Evolutionary conservation across 2,113 vertebrate species (phyloP).

Genomic region (Bothrops jararaca): DNA sequence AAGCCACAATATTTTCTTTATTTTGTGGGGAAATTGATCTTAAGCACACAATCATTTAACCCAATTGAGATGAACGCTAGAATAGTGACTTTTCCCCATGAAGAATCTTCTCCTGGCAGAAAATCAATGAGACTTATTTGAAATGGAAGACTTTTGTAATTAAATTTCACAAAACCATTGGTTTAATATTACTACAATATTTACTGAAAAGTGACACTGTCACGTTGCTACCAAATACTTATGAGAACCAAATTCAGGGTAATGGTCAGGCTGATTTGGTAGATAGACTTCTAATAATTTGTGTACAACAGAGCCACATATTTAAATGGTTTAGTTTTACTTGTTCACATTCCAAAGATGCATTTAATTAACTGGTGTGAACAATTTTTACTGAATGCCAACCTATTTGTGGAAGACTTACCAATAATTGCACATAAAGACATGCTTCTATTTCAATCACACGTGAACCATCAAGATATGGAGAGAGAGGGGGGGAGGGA

Average conservation of each 20-base stretch:
- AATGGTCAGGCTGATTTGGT: not conserved
- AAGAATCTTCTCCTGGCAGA: not conserved
- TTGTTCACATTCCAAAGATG: not conserved
- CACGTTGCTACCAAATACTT: not conserved
- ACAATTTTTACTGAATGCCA: not conserved
- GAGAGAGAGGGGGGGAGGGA: too few species aligned
- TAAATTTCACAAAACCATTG: conserved; percentile 25
- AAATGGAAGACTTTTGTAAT: conserved; percentile 20
- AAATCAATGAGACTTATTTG: conserved; percentile 26
- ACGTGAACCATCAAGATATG: not conserved
- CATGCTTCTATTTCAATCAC: not conserved
- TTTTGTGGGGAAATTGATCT: conserved; percentile 4
- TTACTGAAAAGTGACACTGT: conserved; percentile 19
- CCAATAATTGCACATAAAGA: not conserved
- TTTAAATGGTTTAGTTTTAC: not conserved
- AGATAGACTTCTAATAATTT: not conserved
- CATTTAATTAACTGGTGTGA: not conserved
- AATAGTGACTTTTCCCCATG: not conserved
- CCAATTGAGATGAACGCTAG: conserved; percentile 16
- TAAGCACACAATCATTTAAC: conserved; percentile 14
- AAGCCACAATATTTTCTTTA: conserved; percentile 4
- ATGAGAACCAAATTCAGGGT: not conserved
- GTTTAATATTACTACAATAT: conserved; percentile 13
- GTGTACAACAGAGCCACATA: not conserved
- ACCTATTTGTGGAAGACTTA: not conserved